phyloP scores from a whole-genome alignment of 2,113 vertebrate genomes.

The Origma solitaria region DNA sequence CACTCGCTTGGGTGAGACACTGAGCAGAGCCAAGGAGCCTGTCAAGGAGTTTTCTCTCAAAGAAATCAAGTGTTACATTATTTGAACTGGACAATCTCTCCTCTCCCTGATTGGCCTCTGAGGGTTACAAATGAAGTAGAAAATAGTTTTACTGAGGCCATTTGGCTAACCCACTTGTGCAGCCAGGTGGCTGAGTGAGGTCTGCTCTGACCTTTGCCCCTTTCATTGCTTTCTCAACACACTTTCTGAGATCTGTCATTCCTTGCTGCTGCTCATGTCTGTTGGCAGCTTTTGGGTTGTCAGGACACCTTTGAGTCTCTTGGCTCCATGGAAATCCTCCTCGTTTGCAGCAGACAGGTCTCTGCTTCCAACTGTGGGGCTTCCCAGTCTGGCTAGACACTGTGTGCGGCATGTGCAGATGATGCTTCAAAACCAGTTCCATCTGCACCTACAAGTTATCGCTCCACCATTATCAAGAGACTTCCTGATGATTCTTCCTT shows the following conservation, averaged over 20 bases:
- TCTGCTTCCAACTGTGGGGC: background rate
- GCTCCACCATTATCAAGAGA: background rate
- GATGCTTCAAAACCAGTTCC: background rate
- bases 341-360: background rate
- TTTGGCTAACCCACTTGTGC: conserved; percentile 39
- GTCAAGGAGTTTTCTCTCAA: conserved; percentile 35
- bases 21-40: conserved; percentile 50
- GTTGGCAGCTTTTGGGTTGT: background rate
- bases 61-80: conserved; percentile 40
- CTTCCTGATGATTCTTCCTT: background rate
- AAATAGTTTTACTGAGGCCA: conserved; percentile 51
- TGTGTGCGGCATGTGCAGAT: background rate
- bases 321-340: background rate
- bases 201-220: conserved; percentile 36
- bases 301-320: background rate
- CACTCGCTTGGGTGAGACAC: background rate
- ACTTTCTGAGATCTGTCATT: conserved; percentile 7
- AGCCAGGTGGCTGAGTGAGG: conserved; percentile 51
- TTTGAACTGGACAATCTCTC: conserved; percentile 49
- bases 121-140: conserved; percentile 46
- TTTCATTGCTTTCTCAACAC: conserved; percentile 42
- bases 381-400: background rate
- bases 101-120: conserved; percentile 16
- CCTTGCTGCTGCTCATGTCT: background rate
- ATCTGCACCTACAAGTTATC: background rate